These are phyloP conservation scores for Columba livia DNA, from an alignment of 2,113 vertebrate genomes.

Conservation along the genomic window DNA sequence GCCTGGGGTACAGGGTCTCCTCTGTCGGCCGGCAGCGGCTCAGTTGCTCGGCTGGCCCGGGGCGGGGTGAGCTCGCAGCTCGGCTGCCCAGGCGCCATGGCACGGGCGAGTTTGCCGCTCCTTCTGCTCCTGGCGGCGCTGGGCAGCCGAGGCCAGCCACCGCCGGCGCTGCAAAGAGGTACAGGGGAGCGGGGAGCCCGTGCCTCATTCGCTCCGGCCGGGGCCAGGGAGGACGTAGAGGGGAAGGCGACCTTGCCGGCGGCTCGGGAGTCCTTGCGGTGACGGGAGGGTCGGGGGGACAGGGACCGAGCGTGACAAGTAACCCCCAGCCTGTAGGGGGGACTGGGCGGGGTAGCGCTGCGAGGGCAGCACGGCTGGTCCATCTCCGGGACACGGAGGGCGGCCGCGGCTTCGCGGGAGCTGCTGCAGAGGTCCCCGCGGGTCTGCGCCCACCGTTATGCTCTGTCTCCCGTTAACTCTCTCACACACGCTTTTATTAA, in stretches of 20 bases:
- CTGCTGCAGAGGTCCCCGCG: too few relatives aligned
- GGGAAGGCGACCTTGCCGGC: not conserved
- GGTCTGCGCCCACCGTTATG: too few relatives aligned
- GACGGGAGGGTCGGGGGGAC: not conserved
- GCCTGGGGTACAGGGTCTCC: not conserved
- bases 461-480: not conserved
- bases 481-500: not conserved
- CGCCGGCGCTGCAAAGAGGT: slow-evolving; percentile 55
- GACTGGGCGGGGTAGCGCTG: not conserved
- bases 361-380: not conserved
- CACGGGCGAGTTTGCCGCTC: not conserved
- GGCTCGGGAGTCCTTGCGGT: not conserved
- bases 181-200: not conserved
- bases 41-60: not conserved
- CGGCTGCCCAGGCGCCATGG: slow-evolving; percentile 2
- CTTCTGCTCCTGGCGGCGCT: slow-evolving; percentile 42
- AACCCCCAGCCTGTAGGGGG: not conserved
- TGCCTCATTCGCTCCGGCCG: not conserved
- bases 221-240: not conserved
- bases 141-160: slow-evolving; percentile 8
- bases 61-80: not conserved
- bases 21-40: not conserved
- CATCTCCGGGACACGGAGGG: not conserved
- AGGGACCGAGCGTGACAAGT: not conserved
- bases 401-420: not conserved